phyloP scores from a whole-genome alignment of 2,797 vertebrate genomes.

The Loris lydekkerianus region DNA sequence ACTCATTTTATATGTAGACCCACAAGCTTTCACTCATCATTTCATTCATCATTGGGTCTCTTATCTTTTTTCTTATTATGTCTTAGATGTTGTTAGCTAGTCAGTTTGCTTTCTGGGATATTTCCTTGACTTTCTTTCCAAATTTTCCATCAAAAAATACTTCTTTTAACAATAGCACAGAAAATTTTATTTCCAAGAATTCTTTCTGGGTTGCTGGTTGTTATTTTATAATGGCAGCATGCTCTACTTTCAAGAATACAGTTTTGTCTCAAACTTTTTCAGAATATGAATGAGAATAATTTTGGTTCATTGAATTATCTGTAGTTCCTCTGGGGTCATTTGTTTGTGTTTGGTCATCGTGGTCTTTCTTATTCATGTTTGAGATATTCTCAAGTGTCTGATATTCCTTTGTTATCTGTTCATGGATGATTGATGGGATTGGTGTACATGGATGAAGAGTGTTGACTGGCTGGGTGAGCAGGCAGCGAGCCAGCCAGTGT shows the following conservation, averaged over 20 bases:
- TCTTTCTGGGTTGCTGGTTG: neutral
- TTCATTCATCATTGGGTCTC: neutral
- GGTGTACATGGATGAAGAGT: neutral
- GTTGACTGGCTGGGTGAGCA: neutral
- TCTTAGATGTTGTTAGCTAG: neutral
- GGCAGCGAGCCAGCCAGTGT: neutral
- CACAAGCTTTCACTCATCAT: neutral
- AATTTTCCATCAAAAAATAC: neutral
- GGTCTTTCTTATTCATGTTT: neutral
- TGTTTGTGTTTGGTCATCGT: neutral
- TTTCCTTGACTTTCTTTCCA: neutral
- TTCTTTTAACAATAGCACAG: neutral
- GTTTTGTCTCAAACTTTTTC: neutral
- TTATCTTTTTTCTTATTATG: neutral
- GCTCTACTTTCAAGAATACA: neutral
- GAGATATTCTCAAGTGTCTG: neutral
- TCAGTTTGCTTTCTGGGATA: neutral
- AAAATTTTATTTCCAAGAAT: slow-evolving; percentile 21
- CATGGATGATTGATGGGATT: neutral
- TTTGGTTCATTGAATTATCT: neutral
- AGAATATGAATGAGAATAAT: slow-evolving; percentile 4
- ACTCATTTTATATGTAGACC: neutral
- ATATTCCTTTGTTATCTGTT: neutral
- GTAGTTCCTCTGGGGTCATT: neutral
- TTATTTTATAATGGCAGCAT: neutral